Percentiles rank a stretch among this genome's conserved stretches.
These are phyloP conservation scores for Drosophila multiciliata DNA, from an alignment of 2,888 invertebrate species.

Conservation along the genomic window DNA sequence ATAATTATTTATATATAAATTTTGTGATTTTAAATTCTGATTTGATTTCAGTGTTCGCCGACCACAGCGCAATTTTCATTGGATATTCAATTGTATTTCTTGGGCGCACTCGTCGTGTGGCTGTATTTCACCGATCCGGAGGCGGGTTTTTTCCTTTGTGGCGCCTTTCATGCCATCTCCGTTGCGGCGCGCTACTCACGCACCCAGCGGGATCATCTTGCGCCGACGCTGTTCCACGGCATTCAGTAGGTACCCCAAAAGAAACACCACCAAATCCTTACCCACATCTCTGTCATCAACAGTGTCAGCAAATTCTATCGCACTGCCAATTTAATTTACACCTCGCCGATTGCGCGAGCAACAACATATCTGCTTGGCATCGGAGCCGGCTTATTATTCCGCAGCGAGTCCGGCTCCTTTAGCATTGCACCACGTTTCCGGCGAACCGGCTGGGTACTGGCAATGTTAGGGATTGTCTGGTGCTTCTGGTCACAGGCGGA, in stretches of 20 bases:
- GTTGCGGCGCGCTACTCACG: conserved; percentile 88
- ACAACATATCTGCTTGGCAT: conserved; percentile 89
- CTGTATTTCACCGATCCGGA: conserved; percentile 87
- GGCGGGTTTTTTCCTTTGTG: conserved; percentile 86
- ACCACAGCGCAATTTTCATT: conserved; percentile 91
- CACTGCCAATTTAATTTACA: conserved; percentile 88
- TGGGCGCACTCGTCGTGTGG: conserved; percentile 89
- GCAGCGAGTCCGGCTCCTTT: conserved; percentile 76
- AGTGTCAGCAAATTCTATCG: conserved; percentile 89
- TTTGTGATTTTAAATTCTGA: not conserved
- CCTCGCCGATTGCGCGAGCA: conserved; percentile 87
- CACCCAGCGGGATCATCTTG: conserved; percentile 87
- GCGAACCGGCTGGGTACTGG: conserved; percentile 81
- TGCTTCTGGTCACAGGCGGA: conserved; percentile 88
- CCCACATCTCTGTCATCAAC: conserved; percentile 16
- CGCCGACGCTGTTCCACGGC: conserved; percentile 89
- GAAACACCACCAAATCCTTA: not conserved
- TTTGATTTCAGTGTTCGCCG: conserved; percentile 88
- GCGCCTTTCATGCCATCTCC: conserved; percentile 87
- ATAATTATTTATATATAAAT: not conserved
- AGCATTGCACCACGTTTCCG: conserved; percentile 84
- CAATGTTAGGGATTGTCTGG: conserved; percentile 82
- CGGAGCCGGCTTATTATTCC: conserved; percentile 87
- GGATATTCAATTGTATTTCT: conserved; percentile 90
- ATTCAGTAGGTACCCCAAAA: conserved; percentile 86